Evolutionary conservation across 2,888 invertebrate species (phyloP).

Genomic region (Fissipunctia ypsillon): DNA sequence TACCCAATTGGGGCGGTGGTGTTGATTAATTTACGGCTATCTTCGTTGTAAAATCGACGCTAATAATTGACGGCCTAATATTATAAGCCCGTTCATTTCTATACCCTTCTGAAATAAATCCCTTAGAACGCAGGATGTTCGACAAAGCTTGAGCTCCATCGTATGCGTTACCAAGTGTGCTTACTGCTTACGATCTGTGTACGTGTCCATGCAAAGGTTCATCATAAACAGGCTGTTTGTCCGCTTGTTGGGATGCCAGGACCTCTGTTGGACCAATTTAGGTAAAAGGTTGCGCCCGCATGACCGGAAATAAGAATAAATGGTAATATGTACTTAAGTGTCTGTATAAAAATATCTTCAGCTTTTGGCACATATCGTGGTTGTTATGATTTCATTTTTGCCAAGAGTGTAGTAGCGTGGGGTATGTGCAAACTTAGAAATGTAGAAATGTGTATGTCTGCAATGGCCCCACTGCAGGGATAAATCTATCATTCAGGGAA

Average conservation of each 20-base stretch:
- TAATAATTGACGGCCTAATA: background rate
- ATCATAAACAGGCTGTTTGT: constrained; percentile 38
- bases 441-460: background rate
- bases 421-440: background rate
- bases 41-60: no score
- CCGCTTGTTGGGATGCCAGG: constrained; percentile 60
- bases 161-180: constrained; percentile 10
- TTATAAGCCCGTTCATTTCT: background rate
- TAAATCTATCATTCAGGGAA: background rate
- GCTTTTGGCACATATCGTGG: constrained; percentile 31
- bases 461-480: background rate
- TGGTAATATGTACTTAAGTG: constrained; percentile 51
- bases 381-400: constrained; percentile 11
- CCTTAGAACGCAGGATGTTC: background rate
- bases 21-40: background rate
- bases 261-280: constrained; percentile 56
- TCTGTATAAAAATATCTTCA: constrained; percentile 31
- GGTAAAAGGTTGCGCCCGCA: constrained; percentile 55
- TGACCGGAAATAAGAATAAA: constrained; percentile 47
- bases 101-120: background rate
- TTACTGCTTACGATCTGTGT: constrained; percentile 24
- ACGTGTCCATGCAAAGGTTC: constrained; percentile 50
- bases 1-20: background rate
- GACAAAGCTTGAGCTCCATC: background rate
- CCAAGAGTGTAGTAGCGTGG: background rate